Percentiles rank a stretch among this genome's conserved stretches.
These are phyloP conservation scores for Eucidaris tribuloides DNA, from an alignment of 35 echinoderm and acorn worm genomes.

Conservation along the genomic window DNA sequence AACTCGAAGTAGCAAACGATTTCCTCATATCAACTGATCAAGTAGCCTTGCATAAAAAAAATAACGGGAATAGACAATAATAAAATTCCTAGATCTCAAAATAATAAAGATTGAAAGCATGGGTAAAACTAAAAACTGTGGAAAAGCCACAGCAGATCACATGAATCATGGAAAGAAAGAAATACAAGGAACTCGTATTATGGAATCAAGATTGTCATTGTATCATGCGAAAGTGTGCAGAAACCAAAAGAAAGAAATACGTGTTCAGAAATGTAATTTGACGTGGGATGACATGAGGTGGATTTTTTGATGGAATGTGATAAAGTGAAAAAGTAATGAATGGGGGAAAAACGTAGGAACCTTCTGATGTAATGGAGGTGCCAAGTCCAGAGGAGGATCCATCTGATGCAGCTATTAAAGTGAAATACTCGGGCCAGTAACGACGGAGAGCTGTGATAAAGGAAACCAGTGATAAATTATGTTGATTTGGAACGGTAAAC, in stretches of 20 bases:
- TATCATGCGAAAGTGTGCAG: background rate
- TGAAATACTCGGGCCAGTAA: slow-evolving; percentile 21
- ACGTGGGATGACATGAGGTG: background rate
- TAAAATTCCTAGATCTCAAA: no score
- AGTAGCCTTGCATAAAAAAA: no score
- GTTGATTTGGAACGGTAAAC: background rate
- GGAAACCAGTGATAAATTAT: background rate
- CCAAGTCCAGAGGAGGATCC: slow-evolving; percentile 39
- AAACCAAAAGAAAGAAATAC: background rate
- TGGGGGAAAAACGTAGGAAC: background rate
- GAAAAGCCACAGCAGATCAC: no score
- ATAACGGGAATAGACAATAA: no score
- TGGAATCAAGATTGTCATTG: background rate
- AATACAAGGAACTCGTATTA: background rate
- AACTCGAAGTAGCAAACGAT: no score
- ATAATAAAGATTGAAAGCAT: no score
- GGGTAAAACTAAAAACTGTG: no score
- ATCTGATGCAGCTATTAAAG: slow-evolving; percentile 11
- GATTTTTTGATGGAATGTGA: background rate
- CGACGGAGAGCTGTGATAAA: background rate
- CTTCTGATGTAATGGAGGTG: slow-evolving; percentile 45
- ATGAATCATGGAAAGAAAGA: no score
- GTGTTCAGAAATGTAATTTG: background rate
- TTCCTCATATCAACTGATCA: no score
- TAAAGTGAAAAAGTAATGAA: background rate